phyloP scores from a whole-genome alignment of 2,113 vertebrate genomes.

The Labeo catla region DNA sequence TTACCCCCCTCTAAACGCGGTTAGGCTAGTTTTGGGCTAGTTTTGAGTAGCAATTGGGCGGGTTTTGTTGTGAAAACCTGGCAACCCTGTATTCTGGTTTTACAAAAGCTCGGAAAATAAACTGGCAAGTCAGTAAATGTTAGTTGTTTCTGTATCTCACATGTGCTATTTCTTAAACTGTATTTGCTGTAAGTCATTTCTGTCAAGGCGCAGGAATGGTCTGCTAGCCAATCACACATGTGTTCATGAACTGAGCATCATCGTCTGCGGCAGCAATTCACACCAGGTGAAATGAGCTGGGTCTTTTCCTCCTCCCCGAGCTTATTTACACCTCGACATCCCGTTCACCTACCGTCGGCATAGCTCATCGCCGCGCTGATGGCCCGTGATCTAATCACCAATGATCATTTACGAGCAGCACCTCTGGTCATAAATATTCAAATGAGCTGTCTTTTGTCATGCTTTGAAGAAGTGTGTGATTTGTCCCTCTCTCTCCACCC shows the following conservation, averaged over 20 bases:
- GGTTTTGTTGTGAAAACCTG: too few species aligned
- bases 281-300: conserved; percentile 50
- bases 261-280: neutral
- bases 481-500: conserved; percentile 54
- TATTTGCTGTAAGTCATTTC: neutral
- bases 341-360: conserved; percentile 18
- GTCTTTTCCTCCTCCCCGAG: conserved; percentile 38
- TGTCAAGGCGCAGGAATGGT: neutral
- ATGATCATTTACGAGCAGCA: conserved; percentile 64
- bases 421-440: conserved; percentile 73
- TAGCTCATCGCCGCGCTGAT: conserved; percentile 62
- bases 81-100: neutral
- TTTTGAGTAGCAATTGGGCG: too few species aligned
- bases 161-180: neutral
- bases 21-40: too few species aligned
- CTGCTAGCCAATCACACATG: neutral
- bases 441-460: conserved; percentile 71
- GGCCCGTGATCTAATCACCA: conserved; percentile 67
- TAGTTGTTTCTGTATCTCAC: neutral
- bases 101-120: neutral
- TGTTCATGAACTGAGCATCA: neutral
- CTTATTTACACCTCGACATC: conserved; percentile 52
- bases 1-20: too few species aligned
- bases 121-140: neutral
- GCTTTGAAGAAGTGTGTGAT: conserved; percentile 60